phyloP scores from a whole-genome alignment of 2,113 vertebrate genomes.

The Candoia aspera region DNA sequence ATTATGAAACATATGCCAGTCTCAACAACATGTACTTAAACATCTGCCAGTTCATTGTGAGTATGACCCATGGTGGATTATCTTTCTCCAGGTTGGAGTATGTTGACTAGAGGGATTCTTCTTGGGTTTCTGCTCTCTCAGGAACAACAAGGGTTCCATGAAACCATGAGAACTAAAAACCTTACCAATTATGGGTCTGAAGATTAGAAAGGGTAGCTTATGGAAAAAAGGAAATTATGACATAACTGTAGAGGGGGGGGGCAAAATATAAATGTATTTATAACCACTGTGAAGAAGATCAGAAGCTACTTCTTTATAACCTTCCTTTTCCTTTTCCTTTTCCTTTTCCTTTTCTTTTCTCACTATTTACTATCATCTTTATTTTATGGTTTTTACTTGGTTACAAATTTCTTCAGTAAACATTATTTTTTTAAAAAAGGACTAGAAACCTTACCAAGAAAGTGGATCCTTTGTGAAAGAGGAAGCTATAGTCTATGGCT shows the following conservation, averaged over 20 bases:
- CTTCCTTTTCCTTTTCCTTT: background rate
- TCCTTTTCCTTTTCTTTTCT: too few species aligned
- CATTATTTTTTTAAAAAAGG: background rate
- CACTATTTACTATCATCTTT: too few species aligned
- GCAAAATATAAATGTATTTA: too few species aligned
- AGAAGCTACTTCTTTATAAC: background rate
- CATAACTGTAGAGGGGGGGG: too few species aligned
- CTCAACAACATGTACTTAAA: background rate
- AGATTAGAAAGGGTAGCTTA: too few species aligned
- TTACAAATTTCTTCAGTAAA: too few species aligned
- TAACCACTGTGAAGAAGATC: too few species aligned
- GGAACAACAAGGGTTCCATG: background rate
- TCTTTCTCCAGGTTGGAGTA: background rate
- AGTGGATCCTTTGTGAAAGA: background rate
- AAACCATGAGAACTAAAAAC: background rate
- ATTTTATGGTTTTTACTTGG: background rate
- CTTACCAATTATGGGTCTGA: too few species aligned
- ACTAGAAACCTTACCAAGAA: background rate
- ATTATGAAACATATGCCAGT: background rate
- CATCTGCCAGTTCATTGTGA: conserved; percentile 1
- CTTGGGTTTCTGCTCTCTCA: background rate
- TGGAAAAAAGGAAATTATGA: too few species aligned
- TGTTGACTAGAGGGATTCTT: background rate
- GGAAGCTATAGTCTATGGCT: background rate
- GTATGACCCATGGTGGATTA: background rate